phyloP scores from a whole-genome alignment of 2,888 invertebrate genomes.

The Cosmopolites sordidus region DNA sequence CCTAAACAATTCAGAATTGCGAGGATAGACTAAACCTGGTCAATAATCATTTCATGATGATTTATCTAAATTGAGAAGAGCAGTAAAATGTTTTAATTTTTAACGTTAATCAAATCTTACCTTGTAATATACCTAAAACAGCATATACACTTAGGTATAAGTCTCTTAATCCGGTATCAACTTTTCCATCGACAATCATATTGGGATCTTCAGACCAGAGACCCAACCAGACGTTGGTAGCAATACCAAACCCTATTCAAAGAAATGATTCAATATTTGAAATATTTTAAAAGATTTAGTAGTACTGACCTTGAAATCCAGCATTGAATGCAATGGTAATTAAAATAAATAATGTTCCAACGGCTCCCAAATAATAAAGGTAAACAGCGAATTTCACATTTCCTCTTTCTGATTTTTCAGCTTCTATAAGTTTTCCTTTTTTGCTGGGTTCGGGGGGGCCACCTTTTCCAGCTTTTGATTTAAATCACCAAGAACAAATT shows the following conservation, averaged over 20 bases:
- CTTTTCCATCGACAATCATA: constrained; percentile 53
- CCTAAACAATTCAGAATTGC: no score
- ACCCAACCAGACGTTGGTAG: constrained; percentile 80
- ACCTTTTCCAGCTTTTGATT: neutral
- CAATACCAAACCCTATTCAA: constrained; percentile 64
- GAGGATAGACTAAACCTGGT: no score
- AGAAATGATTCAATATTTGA: constrained; percentile 24
- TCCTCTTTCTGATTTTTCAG: constrained; percentile 50
- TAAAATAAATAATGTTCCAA: constrained; percentile 68
- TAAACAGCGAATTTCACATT: constrained; percentile 72
- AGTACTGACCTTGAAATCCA: constrained; percentile 61
- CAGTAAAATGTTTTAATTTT: no score
- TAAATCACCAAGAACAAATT: no score
- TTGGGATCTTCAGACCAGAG: constrained; percentile 60
- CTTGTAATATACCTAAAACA: constrained; percentile 77
- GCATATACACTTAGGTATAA: constrained; percentile 83
- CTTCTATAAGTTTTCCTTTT: constrained; percentile 47
- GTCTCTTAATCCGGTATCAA: constrained; percentile 60
- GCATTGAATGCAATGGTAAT: constrained; percentile 71
- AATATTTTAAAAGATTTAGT: constrained; percentile 34
- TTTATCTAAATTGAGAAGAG: no score
- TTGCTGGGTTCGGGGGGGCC: neutral
- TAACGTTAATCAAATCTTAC: no score
- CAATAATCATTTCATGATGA: no score
- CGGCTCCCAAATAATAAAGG: constrained; percentile 75